Conservation (phyloP, 2,888 invertebrate species). For the Mermis nigrescens region DNA sequence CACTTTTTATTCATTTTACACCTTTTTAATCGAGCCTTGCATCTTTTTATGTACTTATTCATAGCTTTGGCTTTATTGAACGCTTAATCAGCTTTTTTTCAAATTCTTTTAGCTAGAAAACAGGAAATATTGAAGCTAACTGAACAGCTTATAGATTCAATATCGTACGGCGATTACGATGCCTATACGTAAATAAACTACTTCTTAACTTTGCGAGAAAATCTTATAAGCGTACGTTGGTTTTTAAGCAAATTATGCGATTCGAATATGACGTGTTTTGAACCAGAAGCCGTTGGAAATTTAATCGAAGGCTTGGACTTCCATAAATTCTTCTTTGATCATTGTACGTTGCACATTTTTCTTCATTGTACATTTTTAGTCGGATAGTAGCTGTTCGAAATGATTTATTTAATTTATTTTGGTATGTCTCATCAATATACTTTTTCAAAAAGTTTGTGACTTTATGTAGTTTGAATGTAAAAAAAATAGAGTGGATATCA, state of each 20-base stretch:
- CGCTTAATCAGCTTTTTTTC: no score
- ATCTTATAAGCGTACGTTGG: neutral
- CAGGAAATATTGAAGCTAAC: slow-evolving; percentile 98
- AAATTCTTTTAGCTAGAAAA: slow-evolving; percentile 44
- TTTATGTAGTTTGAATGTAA: no score
- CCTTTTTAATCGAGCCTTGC: no score
- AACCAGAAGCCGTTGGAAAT: slow-evolving; percentile 95
- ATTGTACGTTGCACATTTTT: slow-evolving; percentile 50
- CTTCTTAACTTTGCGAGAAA: slow-evolving; percentile 37
- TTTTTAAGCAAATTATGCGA: slow-evolving; percentile 74
- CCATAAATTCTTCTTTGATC: slow-evolving; percentile 99
- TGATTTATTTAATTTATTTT: no score
- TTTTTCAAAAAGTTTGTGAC: no score
- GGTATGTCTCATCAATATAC: no score
- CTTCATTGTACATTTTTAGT: neutral
- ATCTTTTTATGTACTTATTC: no score
- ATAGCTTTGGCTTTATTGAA: no score
- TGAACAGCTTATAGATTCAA: slow-evolving; percentile 88
- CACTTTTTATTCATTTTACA: no score
- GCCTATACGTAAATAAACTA: slow-evolving; percentile 67
- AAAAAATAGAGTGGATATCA: no score
- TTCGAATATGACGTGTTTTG: slow-evolving; percentile 92
- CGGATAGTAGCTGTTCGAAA: neutral
- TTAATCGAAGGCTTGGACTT: slow-evolving; percentile 98
- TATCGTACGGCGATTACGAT: slow-evolving; percentile 91